These are phyloP conservation scores for Lophura nycthemera DNA, from an alignment of 2,113 vertebrate genomes.

Conservation along the genomic window DNA sequence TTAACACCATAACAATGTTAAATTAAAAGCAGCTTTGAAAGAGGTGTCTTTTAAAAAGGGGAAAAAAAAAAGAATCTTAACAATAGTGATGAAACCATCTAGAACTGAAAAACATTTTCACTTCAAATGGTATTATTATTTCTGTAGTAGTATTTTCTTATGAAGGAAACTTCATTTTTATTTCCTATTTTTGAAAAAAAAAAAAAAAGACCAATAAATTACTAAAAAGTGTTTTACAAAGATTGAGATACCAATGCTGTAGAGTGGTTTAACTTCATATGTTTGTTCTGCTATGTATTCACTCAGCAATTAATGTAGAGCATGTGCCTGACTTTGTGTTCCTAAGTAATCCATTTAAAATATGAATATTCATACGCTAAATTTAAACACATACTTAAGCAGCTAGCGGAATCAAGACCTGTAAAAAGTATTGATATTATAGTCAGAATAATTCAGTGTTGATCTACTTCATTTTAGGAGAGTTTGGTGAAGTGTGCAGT, in stretches of 20 bases:
- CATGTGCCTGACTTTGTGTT: neutral
- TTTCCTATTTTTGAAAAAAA: neutral
- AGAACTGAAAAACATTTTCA: neutral
- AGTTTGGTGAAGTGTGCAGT: constrained; percentile 98
- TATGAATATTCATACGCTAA: neutral
- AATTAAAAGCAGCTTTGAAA: constrained; percentile 41
- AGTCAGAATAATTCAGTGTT: neutral
- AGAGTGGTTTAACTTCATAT: neutral
- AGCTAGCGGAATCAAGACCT: neutral
- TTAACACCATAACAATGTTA: constrained; percentile 51
- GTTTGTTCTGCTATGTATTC: neutral
- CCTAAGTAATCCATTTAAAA: neutral
- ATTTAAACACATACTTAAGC: neutral
- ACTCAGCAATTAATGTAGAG: neutral
- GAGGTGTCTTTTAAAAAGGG: neutral
- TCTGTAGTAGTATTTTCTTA: neutral
- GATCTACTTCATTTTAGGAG: constrained; percentile 82
- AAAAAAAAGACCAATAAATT: neutral
- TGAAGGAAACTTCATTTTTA: neutral
- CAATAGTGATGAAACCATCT: neutral
- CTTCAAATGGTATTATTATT: neutral
- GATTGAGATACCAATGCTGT: neutral
- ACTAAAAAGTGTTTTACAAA: neutral
- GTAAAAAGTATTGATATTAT: neutral
- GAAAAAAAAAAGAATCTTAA: neutral